phyloP scores from a whole-genome alignment of 2,888 invertebrate species.

The Neelides folsomi region DNA sequence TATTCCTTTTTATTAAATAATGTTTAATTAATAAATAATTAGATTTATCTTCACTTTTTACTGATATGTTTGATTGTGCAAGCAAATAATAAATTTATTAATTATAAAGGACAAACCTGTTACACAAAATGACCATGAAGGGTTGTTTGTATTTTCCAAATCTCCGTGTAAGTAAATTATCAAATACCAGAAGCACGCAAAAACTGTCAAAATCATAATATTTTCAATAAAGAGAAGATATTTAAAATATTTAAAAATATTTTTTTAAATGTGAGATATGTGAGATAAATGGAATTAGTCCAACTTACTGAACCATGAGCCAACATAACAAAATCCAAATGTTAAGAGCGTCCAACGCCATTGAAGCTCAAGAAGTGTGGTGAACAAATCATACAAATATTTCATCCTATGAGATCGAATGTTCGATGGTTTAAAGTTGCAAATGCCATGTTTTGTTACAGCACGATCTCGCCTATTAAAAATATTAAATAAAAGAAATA shows the following conservation, averaged over 20 bases:
- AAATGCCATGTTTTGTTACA: background rate
- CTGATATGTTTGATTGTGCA: too few species aligned
- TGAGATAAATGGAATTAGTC: background rate
- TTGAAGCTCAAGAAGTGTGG: slow-evolving; percentile 2
- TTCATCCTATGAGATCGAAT: background rate
- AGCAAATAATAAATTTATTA: too few species aligned
- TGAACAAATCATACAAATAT: slow-evolving; percentile 1
- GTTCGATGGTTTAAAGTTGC: background rate
- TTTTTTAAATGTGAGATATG: too few species aligned
- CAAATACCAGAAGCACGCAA: slow-evolving; percentile 9
- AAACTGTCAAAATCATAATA: slow-evolving; percentile 4
- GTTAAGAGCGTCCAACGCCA: slow-evolving; percentile 9
- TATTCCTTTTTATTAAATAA: slow-evolving; percentile 1
- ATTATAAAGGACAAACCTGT: too few species aligned
- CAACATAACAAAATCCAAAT: slow-evolving; percentile 6
- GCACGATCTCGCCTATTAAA: background rate
- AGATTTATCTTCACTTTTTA: too few species aligned
- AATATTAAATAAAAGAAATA: too few species aligned
- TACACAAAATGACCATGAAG: slow-evolving; percentile 8
- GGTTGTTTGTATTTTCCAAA: slow-evolving; percentile 3
- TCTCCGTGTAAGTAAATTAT: slow-evolving; percentile 13
- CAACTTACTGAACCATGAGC: slow-evolving; percentile 9
- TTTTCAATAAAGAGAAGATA: background rate
- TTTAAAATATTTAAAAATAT: background rate
- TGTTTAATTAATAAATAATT: too few species aligned